phyloP scores from a whole-genome alignment of 2,888 invertebrate species.

The Drosophila pseudotalamancana region DNA sequence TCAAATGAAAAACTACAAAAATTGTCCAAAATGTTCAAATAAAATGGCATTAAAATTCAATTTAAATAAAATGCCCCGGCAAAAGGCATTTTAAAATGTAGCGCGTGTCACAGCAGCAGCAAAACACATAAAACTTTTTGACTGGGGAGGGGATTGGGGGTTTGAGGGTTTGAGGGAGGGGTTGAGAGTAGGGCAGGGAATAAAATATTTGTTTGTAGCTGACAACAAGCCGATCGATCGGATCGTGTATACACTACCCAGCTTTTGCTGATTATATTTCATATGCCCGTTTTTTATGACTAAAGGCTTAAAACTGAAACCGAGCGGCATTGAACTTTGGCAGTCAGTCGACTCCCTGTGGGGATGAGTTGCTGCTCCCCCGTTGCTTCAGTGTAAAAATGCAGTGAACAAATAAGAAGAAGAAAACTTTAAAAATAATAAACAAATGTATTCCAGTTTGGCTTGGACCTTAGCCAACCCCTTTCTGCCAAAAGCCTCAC shows the following conservation, averaged over 20 bases:
- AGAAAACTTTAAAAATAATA: neutral
- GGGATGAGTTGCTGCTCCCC: constrained; percentile 48
- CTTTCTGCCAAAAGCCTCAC: constrained; percentile 51
- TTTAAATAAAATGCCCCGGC: constrained; percentile 56
- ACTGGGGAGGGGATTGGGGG: neutral
- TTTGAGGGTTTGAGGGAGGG: neutral
- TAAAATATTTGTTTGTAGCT: constrained; percentile 39
- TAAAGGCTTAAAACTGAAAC: constrained; percentile 57
- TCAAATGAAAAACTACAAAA: constrained; percentile 52
- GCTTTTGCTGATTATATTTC: constrained; percentile 55
- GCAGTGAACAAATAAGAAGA: constrained; percentile 56
- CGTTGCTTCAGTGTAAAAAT: constrained; percentile 52
- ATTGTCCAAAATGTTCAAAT: constrained; percentile 47
- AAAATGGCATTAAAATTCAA: constrained; percentile 68
- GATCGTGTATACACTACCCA: constrained; percentile 46
- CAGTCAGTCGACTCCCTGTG: constrained; percentile 51
- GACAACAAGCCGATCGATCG: constrained; percentile 37
- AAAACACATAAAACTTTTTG: constrained; percentile 33
- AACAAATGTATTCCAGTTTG: constrained; percentile 48
- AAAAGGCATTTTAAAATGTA: constrained; percentile 58
- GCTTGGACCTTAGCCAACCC: constrained; percentile 16
- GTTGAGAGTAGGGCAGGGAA: neutral
- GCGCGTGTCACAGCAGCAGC: constrained; percentile 70
- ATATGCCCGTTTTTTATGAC: constrained; percentile 61
- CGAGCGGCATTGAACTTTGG: constrained; percentile 47